A percentile compares a stretch with the other conserved stretches of the same genome.
Evolutionary conservation across 2,797 vertebrate species (phyloP).

Genomic region (Rhincodon typus): DNA sequence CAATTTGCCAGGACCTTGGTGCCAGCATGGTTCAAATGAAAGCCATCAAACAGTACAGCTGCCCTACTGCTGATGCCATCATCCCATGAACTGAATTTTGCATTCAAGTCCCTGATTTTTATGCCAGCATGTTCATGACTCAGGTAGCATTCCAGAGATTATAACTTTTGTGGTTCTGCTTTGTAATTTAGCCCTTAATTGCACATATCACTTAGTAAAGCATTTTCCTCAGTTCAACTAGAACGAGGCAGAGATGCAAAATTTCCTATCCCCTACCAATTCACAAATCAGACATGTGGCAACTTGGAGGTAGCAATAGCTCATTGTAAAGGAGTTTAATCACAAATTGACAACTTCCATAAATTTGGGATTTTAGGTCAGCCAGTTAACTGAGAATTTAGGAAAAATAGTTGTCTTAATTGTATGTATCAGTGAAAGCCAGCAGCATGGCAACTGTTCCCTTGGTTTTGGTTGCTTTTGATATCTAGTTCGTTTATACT

Average conservation of each 20-base stretch:
- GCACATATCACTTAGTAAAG: too few relatives aligned
- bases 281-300: background rate
- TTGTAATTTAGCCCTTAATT: too few relatives aligned
- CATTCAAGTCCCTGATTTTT: too few relatives aligned
- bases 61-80: too few relatives aligned
- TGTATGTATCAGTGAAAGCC: background rate
- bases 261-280: background rate
- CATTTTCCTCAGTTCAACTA: background rate
- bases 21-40: too few relatives aligned
- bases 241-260: background rate
- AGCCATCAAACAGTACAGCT: too few relatives aligned
- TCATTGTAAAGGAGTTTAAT: background rate
- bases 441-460: background rate
- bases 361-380: background rate
- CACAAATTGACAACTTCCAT: background rate
- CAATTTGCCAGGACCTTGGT: too few relatives aligned
- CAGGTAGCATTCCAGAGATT: too few relatives aligned
- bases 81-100: too few relatives aligned
- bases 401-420: background rate
- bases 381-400: background rate
- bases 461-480: background rate
- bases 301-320: background rate
- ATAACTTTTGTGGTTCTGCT: too few relatives aligned
- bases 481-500: background rate
- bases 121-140: too few relatives aligned